Conservation (phyloP, 53 echinoderm and acorn worm species). For the Patiria pectinifera region DNA sequence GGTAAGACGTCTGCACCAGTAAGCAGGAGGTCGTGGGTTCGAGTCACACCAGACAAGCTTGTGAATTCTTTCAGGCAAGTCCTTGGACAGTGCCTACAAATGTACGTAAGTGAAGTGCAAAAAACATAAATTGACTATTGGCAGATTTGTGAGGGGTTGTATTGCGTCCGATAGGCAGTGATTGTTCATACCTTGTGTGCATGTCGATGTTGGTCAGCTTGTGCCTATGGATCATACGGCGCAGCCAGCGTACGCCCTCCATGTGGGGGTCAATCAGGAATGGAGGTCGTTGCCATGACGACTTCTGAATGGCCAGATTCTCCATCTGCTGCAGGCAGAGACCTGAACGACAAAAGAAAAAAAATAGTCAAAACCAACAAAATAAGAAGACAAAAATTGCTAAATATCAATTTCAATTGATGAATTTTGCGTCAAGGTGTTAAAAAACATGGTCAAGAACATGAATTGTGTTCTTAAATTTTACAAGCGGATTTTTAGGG, state of each 20-base stretch:
- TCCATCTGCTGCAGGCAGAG: slow-evolving; percentile 89
- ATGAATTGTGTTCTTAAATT: too few relatives aligned
- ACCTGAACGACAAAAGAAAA: slow-evolving; percentile 47
- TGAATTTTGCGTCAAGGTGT: too few relatives aligned
- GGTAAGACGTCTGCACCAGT: too few relatives aligned
- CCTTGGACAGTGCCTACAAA: too few relatives aligned
- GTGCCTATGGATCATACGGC: slow-evolving; percentile 69
- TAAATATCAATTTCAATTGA: too few relatives aligned
- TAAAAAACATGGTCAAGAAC: too few relatives aligned
- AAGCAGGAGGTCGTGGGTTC: too few relatives aligned
- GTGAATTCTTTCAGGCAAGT: too few relatives aligned
- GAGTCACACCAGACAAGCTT: too few relatives aligned
- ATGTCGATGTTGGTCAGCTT: slow-evolving; percentile 92
- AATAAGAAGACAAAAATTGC: neutral
- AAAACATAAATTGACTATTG: neutral
- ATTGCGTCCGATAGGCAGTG: too few relatives aligned
- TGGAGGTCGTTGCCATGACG: slow-evolving; percentile 99
- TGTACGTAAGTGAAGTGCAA: too few relatives aligned
- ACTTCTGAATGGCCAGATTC: slow-evolving; percentile 93
- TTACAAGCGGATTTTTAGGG: too few relatives aligned
- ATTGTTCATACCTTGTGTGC: slow-evolving; percentile 79
- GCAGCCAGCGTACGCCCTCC: slow-evolving; percentile 89
- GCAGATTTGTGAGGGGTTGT: neutral
- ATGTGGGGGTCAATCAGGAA: slow-evolving; percentile 95
- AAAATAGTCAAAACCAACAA: slow-evolving; percentile 4